Evolutionary conservation across 2,797 vertebrate genomes (phyloP), one percentile per base, ranked within the genome.

Genomic region (Perodicticus potto): DNA sequence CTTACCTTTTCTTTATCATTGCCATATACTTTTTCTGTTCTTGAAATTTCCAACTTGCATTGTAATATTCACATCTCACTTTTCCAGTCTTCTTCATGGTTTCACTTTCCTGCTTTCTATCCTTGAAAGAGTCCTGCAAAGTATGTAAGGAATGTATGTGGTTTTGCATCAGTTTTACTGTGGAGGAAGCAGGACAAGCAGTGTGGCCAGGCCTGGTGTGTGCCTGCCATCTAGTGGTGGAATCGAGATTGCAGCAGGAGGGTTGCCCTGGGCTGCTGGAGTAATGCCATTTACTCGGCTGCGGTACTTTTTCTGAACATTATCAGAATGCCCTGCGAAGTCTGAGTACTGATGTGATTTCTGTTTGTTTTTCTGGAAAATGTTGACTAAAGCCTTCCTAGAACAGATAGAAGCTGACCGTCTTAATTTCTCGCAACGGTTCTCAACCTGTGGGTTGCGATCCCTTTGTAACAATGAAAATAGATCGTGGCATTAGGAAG

Each of bases 151-250:
- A n/a, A 78, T 27, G 72, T 23, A 78, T 27, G 72, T 23, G 22
- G 7, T 27, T 7, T 9, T 27, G 32, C n/a, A 78, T 34, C 0
- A 2, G 22, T 45, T n/a, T 70, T 34, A 4, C 34, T 9, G 13
- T 7, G 14, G 49, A 14, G 32, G 43, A 57, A 3, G 25, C 25
- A 2, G 19, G 16, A 2, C 49, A 25, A 45, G 61, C 43, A 13
- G 7, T 29, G 2, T 25, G 0, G 25, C n/a, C 23, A 43, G 76
- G 53, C 4, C 17, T 73, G 83, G 27, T 34, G 63, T 27, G 9
- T 27, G 72, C 9, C 76, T 94, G 93, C 96, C 97, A 89, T 34
- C 96, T 97, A 63, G 90, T 19, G 97, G 90, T 40, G 34, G 4
- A 7, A 88, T 8, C 25, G n/a, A n/a, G 67, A 22, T 34, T n/a